Evolutionary conservation across 2,888 invertebrate species (phyloP).

Genomic region (Parelbella ahira): DNA sequence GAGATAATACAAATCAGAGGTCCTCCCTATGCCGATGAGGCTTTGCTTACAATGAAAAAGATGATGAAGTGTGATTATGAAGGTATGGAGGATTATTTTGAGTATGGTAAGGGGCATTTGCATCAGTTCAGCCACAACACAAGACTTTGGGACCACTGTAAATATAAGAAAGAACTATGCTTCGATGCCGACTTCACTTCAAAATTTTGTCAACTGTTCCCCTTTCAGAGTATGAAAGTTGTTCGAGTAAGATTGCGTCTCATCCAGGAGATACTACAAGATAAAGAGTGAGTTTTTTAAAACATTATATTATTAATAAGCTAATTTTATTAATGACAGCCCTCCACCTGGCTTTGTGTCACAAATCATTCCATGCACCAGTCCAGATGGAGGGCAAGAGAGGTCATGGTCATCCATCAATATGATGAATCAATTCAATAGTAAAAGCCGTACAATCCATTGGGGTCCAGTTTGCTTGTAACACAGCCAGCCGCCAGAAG

Average conservation of each 20-base stretch:
- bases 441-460: too few relatives aligned
- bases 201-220: constrained; percentile 90
- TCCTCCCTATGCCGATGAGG: constrained; percentile 84
- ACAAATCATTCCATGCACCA: too few relatives aligned
- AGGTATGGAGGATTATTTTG: constrained; percentile 87
- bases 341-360: too few relatives aligned
- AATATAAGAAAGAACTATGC: constrained; percentile 74
- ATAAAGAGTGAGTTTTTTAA: constrained; percentile 86
- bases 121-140: constrained; percentile 93
- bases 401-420: too few relatives aligned
- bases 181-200: constrained; percentile 83
- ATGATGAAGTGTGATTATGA: constrained; percentile 89
- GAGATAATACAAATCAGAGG: constrained; percentile 91
- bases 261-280: constrained; percentile 85
- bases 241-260: constrained; percentile 88
- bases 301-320: too few relatives aligned
- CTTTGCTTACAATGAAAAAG: constrained; percentile 84
- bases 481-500: too few relatives aligned
- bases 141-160: constrained; percentile 91
- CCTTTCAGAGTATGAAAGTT: constrained; percentile 93
- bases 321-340: too few relatives aligned
- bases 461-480: too few relatives aligned
- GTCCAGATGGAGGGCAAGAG: too few relatives aligned
- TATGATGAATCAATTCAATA: too few relatives aligned
- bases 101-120: constrained; percentile 87